Percentiles rank a stretch among this genome's conserved stretches.
Conservation (phyloP, 1,140 invertebrate genomes). For the Leptinotarsa defecta region DNA sequence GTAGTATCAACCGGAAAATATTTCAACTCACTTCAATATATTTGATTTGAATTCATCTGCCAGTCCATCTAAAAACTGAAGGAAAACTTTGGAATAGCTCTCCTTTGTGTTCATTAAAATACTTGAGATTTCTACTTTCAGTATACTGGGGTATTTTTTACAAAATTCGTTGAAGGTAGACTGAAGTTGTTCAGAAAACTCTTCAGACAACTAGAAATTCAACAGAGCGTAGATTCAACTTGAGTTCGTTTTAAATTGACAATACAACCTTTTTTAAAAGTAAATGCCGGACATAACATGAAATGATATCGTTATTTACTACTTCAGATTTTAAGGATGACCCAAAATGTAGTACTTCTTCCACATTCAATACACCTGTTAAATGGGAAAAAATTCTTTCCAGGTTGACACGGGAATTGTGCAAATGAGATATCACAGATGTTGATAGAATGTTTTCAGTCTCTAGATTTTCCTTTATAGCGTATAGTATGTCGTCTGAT, state of each 20-base stretch:
- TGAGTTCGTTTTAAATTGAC: not conserved
- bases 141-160: conserved; percentile 23
- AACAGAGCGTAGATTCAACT: not conserved
- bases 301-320: conserved; percentile 25
- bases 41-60: conserved; percentile 26
- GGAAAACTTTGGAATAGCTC: conserved; percentile 18
- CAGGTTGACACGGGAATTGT: conserved; percentile 7
- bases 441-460: conserved; percentile 26
- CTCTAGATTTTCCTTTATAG: conserved; percentile 32
- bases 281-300: conserved; percentile 25
- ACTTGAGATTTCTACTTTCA: conserved; percentile 26
- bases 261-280: conserved; percentile 31
- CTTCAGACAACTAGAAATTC: conserved; percentile 31
- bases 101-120: conserved; percentile 7
- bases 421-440: conserved; percentile 26
- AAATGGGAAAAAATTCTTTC: conserved; percentile 29
- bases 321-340: conserved; percentile 18
- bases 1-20: no score
- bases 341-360: conserved; percentile 29
- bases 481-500: conserved; percentile 27
- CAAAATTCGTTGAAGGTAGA: conserved; percentile 16
- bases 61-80: conserved; percentile 29
- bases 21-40: conserved; percentile 34
- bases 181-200: conserved; percentile 24
- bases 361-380: conserved; percentile 15